Base-by-base conservation (phyloP, 2,888 invertebrate genomes). In the Marronus borbonicus region DNA sequence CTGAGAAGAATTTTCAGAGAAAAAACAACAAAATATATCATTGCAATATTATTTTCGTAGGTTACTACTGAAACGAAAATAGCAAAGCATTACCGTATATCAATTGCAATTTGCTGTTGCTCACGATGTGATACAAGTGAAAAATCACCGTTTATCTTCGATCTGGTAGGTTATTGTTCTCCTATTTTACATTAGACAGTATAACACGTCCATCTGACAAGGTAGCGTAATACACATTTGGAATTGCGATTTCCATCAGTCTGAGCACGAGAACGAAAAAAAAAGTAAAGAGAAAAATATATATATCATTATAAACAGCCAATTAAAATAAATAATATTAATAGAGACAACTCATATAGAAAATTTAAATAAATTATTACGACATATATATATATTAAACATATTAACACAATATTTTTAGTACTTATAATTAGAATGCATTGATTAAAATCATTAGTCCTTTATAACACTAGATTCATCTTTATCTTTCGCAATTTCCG, bases 401-500 rank as follows among this genome's bases (percentile, higher is more conserved):
- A 78, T 75, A 77, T 68, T 77, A 77, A 78, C 76, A 76, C 69
- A 78, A 75, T 55, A 76, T 58, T 80, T 82, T 82, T 82, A 81
- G 82, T 80, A 81, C 82, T 82, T 79, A 79, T 82, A 80, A 76
- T 64, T 82, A 81, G 20, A 20, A 58, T 58, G 55, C 55, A 58
- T 58, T 20, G 5, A 58, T 76, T 78, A 74, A 77, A 74, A 77
- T 77, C 50, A 78, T 82, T 86, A 87, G 82, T 87, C 87, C 83
- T 88, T 88, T 79, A 87, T 83, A 81, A 84, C 85, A 76, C 85
- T 83, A 76, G 85, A 81, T 81, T 87, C 88, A 78, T 88, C 87
- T 81, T 84, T 84, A 76, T 87, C 87, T 82, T 87, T 87, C 28
- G 84, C 79, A 62, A 86, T 84, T 76, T 87, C 86, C 55, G 85